Conservation (phyloP, 2,797 vertebrate species). For the Cephalopachus bancanus region DNA sequence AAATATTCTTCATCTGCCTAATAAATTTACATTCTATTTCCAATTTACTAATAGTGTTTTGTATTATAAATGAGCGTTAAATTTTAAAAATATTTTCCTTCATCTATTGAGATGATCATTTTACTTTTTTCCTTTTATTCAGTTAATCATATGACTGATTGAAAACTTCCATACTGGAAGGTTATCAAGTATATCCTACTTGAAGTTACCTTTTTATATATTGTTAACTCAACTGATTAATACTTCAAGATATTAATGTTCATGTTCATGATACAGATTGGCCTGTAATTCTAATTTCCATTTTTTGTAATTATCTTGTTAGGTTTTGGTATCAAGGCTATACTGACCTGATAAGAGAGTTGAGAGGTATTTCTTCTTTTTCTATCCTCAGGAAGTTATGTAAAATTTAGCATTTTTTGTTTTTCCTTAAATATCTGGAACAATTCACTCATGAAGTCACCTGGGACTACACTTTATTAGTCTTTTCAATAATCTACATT, state of each 20-base stretch:
- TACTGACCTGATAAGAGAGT: background rate
- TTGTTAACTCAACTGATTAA: background rate
- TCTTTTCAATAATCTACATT: background rate
- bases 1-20: background rate
- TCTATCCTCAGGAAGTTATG: background rate
- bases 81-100: background rate
- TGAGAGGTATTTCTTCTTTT: background rate
- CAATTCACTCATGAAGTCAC: background rate
- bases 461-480: background rate
- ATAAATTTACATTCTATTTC: background rate
- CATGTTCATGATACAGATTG: background rate
- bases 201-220: background rate
- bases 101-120: background rate
- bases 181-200: background rate
- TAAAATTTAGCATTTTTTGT: background rate
- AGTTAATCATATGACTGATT: background rate
- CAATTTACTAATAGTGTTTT: background rate
- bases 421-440: background rate
- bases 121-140: background rate
- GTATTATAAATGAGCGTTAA: background rate
- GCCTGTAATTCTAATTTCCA: background rate
- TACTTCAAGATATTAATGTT: background rate
- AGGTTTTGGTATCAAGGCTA: background rate
- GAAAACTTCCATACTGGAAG: background rate
- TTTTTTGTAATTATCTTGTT: background rate